Evolutionary conservation across 2,797 vertebrate species (phyloP), one percentile per base, ranked within the genome.

Genomic region (Telmatherina bonti): DNA sequence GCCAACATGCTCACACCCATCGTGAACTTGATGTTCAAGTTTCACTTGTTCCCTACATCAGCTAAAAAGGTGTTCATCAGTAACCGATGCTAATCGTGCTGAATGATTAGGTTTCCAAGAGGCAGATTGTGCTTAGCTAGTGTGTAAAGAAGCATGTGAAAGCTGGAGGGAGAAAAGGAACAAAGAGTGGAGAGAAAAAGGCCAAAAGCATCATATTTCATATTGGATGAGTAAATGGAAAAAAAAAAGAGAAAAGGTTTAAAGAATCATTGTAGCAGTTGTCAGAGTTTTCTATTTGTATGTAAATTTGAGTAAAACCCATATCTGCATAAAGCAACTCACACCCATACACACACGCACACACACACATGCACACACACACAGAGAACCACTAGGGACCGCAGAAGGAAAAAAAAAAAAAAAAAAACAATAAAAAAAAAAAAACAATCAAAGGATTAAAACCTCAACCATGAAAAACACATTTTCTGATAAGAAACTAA

Each of bases 221-320:
- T 70, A 81, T 56, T 76, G 43, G 52, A 67, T 62, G 60, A 47
- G 52, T 58, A 78, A 74, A 64, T 43, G 11, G 56, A 66, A 62
- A 60, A 62, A n/a, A 20, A 18, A 30, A 62, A 62, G 59, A 68
- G 55, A 60, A 64, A 22, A 20, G 41, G 26, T 53, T 81, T 78
- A 53, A 75, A 72, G 70, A 78, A 74, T 71, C 56, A 55, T 33
- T 62, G 49, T 53, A 62, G 56, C 62, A 59, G 61, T 74, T 65
- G 70, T 83, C 70, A 57, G 74, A 58, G 35, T 82, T 82, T 85
- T 80, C 74, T 74, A 81, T 84, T 84, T 85, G 79, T 79, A 81
- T 84, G 76, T 69, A 62, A 65, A 84, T 84, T 68, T 74, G 2
- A 62, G 53, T 70, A 67, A 85, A 86, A 77, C 67, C 71, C 47